phyloP scores from a whole-genome alignment of 37 sponge, comb jelly and placozoan species.

The Tethya wilhelma region DNA sequence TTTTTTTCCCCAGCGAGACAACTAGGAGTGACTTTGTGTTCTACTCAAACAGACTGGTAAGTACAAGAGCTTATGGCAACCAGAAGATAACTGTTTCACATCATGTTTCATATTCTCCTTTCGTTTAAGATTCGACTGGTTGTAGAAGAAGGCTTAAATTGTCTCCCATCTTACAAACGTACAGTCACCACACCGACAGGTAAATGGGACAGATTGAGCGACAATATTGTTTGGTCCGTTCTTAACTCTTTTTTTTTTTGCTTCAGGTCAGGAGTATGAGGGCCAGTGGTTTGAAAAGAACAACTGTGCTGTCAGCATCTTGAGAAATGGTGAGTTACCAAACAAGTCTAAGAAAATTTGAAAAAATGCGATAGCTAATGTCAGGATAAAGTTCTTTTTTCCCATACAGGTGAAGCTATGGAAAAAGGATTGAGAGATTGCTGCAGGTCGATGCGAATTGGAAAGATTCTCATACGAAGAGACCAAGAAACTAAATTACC shows the following conservation, averaged over 20 bases:
- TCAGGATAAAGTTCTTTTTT: neutral
- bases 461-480: constrained; percentile 89
- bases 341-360: no score
- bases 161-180: constrained; percentile 60
- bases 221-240: no score
- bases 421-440: constrained; percentile 90
- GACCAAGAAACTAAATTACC: constrained; percentile 59
- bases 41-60: constrained; percentile 82
- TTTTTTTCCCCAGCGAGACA: constrained; percentile 53
- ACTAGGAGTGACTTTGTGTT: constrained; percentile 84
- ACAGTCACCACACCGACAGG: constrained; percentile 89
- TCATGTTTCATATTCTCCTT: neutral
- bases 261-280: constrained; percentile 72
- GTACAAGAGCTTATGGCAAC: neutral
- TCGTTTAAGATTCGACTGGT: constrained; percentile 83
- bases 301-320: constrained; percentile 96
- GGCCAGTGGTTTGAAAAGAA: constrained; percentile 82
- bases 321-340: constrained; percentile 82
- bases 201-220: no score
- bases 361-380: no score
- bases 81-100: neutral
- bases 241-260: neutral
- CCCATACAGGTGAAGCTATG: constrained; percentile 91
- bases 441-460: constrained; percentile 92
- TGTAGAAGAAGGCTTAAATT: constrained; percentile 91